Conservation (phyloP, 2,888 invertebrate species). For the Ochropacha duplaris region DNA sequence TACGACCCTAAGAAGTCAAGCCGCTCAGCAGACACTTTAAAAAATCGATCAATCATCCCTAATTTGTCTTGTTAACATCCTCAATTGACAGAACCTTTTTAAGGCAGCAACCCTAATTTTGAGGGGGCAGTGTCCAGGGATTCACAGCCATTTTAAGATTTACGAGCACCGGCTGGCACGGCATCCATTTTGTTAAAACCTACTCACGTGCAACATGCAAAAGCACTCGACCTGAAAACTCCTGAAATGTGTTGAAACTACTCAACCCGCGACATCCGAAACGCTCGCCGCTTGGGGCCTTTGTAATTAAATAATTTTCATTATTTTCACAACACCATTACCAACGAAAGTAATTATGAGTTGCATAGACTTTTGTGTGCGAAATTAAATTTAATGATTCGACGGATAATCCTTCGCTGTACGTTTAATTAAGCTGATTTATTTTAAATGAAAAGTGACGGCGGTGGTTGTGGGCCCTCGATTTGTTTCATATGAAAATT, state of each 20-base stretch:
- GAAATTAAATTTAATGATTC: conserved; percentile 29
- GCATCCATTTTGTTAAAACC: conserved; percentile 67
- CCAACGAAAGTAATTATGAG: conserved; percentile 5
- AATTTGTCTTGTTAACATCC: conserved; percentile 33
- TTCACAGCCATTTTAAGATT: conserved; percentile 62
- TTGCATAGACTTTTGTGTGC: conserved; percentile 7
- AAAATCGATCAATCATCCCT: conserved; percentile 31
- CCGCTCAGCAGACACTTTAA: background rate
- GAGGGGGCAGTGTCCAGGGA: conserved; percentile 53
- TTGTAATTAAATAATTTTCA: conserved; percentile 54
- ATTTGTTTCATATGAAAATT: conserved; percentile 16
- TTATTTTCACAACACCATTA: conserved; percentile 32
- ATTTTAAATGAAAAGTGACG: conserved; percentile 13
- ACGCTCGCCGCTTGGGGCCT: conserved; percentile 33
- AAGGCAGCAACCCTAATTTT: conserved; percentile 17
- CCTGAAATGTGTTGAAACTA: conserved; percentile 55
- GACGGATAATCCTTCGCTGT: conserved; percentile 22
- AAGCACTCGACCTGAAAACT: conserved; percentile 67
- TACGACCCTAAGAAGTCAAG: background rate
- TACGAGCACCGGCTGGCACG: conserved; percentile 48
- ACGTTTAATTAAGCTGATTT: conserved; percentile 34
- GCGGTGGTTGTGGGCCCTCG: conserved; percentile 9
- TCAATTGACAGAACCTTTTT: conserved; percentile 31
- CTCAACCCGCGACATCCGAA: conserved; percentile 39
- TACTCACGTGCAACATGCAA: conserved; percentile 68